phyloP scores from a whole-genome alignment of 2,888 invertebrate species.

The Dichetophora obliterata region DNA sequence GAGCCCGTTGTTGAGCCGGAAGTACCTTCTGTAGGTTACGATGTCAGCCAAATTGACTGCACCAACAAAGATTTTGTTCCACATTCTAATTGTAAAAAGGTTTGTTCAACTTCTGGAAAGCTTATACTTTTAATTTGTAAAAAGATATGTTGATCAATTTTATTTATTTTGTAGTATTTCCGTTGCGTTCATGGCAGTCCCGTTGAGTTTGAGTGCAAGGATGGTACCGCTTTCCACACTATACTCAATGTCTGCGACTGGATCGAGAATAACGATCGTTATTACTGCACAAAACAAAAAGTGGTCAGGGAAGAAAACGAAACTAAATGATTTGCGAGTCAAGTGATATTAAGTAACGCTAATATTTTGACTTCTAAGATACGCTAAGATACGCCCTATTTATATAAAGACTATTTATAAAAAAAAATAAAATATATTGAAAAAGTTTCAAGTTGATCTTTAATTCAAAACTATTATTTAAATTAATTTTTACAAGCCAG shows the following conservation, averaged over 20 bases:
- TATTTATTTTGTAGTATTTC: conserved; percentile 76
- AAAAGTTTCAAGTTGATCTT: no score
- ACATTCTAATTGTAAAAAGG: conserved; percentile 74
- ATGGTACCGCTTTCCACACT: conserved; percentile 82
- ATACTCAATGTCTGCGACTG: conserved; percentile 83
- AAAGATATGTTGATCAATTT: not conserved
- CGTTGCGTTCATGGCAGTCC: conserved; percentile 86
- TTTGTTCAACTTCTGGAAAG: conserved; percentile 55
- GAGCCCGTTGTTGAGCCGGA: conserved; percentile 43
- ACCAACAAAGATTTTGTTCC: conserved; percentile 73
- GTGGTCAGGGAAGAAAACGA: conserved; percentile 53
- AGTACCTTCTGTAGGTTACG: conserved; percentile 49
- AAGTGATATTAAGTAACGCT: not conserved
- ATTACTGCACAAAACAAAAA: conserved; percentile 63
- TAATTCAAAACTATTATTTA: no score
- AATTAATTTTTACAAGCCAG: no score
- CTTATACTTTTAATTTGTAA: not conserved
- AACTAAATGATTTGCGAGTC: conserved; percentile 34
- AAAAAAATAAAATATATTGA: conserved; percentile 4
- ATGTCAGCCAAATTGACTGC: conserved; percentile 69
- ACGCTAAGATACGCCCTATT: no score
- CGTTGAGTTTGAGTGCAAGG: conserved; percentile 79
- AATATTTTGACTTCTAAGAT: no score
- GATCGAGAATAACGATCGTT: conserved; percentile 80
- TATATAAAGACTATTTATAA: not conserved